These are phyloP conservation scores for Metacarcinus magister DNA, from an alignment of 2,888 invertebrate species.

Conservation along the genomic window DNA sequence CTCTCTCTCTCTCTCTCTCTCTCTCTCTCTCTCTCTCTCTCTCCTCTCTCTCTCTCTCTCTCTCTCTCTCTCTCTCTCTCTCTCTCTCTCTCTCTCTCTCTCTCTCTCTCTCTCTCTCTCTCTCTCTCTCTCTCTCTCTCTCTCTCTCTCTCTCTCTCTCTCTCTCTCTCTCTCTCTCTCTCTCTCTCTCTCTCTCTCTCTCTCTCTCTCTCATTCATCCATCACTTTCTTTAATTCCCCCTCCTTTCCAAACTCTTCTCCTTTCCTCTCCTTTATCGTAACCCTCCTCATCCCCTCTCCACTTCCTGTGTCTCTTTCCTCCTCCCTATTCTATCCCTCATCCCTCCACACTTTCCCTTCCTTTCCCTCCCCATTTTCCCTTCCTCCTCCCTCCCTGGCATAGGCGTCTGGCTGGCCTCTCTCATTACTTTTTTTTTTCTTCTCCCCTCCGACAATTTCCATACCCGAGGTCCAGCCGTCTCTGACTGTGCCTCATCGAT, in stretches of 20 bases:
- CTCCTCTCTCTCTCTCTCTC: neutral
- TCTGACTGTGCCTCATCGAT: slow-evolving; percentile 58
- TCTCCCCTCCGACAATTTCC: slow-evolving; percentile 18
- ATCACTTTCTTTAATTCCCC: neutral
- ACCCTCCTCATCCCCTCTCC: neutral
- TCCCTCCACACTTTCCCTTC: neutral
- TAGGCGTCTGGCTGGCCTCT: slow-evolving; percentile 1
- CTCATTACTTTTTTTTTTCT: slow-evolving; percentile 61
- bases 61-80: neutral
- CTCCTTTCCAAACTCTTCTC: neutral
- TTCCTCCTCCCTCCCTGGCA: slow-evolving; percentile 33
- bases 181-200: neutral
- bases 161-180: neutral
- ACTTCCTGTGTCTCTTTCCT: neutral
- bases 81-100: neutral
- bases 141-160: neutral
- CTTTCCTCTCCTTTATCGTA: neutral
- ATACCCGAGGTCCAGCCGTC: slow-evolving; percentile 59
- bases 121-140: neutral
- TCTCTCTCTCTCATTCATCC: neutral
- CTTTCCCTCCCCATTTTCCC: neutral
- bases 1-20: neutral
- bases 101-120: neutral
- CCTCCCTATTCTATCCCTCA: neutral
- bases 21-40: neutral